A percentile compares a stretch with the other conserved stretches of the same genome.
phyloP scores from a whole-genome alignment of 2,797 vertebrate genomes.

The Podargus strigoides region DNA sequence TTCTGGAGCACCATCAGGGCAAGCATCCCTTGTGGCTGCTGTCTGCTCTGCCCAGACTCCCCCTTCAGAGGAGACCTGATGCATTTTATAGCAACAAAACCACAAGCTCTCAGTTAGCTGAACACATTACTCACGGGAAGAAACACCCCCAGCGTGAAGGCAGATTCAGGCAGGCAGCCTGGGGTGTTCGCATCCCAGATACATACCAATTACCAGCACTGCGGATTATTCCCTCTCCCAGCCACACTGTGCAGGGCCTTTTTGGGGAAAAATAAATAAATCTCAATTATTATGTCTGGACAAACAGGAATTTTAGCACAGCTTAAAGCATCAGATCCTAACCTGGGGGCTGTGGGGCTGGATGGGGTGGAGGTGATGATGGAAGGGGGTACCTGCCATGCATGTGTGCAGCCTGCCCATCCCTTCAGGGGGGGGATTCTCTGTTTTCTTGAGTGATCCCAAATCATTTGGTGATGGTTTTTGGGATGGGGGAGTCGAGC shows the following conservation, averaged over 20 bases:
- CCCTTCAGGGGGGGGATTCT: not conserved
- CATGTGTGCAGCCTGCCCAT: not conserved
- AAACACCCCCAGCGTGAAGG: not conserved
- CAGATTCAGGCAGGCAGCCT: slow-evolving; percentile 16
- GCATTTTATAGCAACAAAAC: not conserved
- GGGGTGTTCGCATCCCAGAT: slow-evolving; percentile 23
- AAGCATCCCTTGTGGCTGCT: not conserved
- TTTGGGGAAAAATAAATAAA: not conserved
- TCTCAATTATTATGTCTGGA: not conserved
- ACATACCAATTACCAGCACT: slow-evolving; percentile 3
- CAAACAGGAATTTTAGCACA: not conserved
- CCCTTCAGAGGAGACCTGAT: not conserved
- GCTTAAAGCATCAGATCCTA: not conserved
- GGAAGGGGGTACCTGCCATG: not conserved
- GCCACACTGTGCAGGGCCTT: not conserved
- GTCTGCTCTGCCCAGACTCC: not conserved
- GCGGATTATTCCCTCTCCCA: not conserved
- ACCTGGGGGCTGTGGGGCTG: not conserved
- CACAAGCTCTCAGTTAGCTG: not conserved
- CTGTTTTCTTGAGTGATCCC: not conserved
- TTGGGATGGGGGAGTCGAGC: not conserved
- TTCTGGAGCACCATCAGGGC: not conserved
- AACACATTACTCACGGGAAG: not conserved
- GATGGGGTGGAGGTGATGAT: not conserved
- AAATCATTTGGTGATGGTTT: not conserved